Conservation (phyloP, 2,113 vertebrate genomes). For the Pithys albifrons region DNA sequence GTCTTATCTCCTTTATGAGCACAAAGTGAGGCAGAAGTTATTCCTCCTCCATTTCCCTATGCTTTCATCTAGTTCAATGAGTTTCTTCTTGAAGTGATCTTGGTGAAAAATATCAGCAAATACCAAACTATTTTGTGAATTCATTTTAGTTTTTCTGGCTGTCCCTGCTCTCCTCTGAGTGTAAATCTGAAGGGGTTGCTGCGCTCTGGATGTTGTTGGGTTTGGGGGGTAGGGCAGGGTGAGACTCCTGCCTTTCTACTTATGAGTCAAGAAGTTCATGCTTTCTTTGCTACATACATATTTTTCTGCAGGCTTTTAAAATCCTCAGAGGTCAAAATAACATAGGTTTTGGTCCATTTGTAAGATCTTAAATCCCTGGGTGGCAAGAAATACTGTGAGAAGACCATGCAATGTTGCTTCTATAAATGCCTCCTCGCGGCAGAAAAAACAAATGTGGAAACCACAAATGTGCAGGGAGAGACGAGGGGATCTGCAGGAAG, state of each 20-base stretch:
- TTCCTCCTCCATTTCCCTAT: neutral
- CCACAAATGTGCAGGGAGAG: neutral
- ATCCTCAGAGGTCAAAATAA: constrained; percentile 50
- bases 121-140: neutral
- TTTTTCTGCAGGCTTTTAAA: constrained; percentile 41
- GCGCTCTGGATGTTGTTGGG: neutral
- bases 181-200: neutral
- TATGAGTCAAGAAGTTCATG: neutral
- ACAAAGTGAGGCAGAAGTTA: constrained; percentile 13
- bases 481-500: neutral
- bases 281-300: constrained; percentile 5
- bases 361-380: constrained; percentile 39
- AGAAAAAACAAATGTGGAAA: neutral
- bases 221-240: neutral
- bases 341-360: constrained; percentile 43
- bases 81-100: neutral
- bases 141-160: neutral
- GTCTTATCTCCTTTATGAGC: neutral
- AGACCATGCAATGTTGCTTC: neutral
- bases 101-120: neutral
- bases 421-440: neutral
- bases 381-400: constrained; percentile 51
- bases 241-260: neutral
- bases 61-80: neutral
- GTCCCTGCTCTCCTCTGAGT: neutral